A percentile compares a stretch with the other conserved stretches of the same genome.
phyloP scores from a whole-genome alignment of 1,140 invertebrate species.

The Meloidogyne hapla region DNA sequence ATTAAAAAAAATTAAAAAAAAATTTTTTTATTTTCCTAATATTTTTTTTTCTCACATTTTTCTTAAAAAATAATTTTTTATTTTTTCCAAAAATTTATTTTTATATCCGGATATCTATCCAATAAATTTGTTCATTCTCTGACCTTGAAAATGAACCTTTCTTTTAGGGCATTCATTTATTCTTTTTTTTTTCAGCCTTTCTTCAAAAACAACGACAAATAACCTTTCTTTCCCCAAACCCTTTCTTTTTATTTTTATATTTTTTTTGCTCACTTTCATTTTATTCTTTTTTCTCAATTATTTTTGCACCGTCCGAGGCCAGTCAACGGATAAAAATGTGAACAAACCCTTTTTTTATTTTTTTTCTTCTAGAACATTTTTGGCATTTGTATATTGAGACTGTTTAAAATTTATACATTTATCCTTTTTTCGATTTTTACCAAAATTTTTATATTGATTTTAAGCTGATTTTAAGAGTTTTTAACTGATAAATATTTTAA shows the following conservation, averaged over 20 bases:
- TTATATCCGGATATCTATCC: not conserved
- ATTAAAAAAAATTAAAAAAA: not conserved
- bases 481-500: too few species aligned
- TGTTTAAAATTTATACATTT: too few species aligned
- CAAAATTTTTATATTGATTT: too few species aligned
- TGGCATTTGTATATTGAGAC: too few species aligned
- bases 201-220: slow-evolving; percentile 8
- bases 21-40: not conserved
- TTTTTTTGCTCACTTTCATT: not conserved
- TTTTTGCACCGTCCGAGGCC: not conserved
- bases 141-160: not conserved
- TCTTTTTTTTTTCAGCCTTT: not conserved
- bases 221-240: not conserved
- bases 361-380: not conserved
- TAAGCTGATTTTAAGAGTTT: too few species aligned
- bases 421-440: not conserved
- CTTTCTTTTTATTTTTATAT: slow-evolving; percentile 13
- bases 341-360: not conserved
- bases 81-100: not conserved
- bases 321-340: not conserved
- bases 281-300: not conserved
- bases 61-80: not conserved
- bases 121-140: not conserved
- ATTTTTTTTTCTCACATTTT: not conserved
- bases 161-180: not conserved